Evolutionary conservation across 2,888 invertebrate species (phyloP).

Genomic region (Dryococelus australis): DNA sequence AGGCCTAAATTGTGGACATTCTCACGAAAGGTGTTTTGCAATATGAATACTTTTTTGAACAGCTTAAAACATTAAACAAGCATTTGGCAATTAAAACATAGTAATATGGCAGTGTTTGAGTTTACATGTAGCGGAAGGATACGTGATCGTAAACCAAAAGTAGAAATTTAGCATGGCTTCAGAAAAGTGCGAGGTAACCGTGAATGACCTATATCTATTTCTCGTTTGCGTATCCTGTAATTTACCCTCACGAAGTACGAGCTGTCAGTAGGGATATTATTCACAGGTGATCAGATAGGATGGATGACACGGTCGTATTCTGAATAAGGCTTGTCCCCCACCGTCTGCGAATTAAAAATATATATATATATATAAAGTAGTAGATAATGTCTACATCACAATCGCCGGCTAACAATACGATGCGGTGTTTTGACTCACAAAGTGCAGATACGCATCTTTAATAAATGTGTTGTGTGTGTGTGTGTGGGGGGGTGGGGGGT

Average conservation of each 20-base stretch:
- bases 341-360: not conserved
- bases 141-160: too few species aligned
- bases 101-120: too few species aligned
- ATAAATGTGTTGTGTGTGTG: not conserved
- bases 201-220: too few species aligned
- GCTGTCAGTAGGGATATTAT: not conserved
- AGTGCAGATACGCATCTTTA: slow-evolving; percentile 16
- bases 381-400: slow-evolving; percentile 16
- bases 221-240: not conserved
- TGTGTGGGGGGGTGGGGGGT: not conserved
- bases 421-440: slow-evolving; percentile 16
- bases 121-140: too few species aligned
- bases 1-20: too few species aligned
- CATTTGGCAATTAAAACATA: too few species aligned
- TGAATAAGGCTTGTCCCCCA: not conserved
- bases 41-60: too few species aligned
- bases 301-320: not conserved
- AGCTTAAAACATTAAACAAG: too few species aligned
- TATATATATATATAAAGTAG: not conserved
- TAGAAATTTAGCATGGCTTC: too few species aligned
- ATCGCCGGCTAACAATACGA: slow-evolving; percentile 7
- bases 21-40: too few species aligned
- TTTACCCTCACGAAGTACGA: too few species aligned
- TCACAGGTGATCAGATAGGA: not conserved
- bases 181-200: too few species aligned